Conservation (phyloP, 2,113 vertebrate genomes). For the Cephalopterus ornatus region DNA sequence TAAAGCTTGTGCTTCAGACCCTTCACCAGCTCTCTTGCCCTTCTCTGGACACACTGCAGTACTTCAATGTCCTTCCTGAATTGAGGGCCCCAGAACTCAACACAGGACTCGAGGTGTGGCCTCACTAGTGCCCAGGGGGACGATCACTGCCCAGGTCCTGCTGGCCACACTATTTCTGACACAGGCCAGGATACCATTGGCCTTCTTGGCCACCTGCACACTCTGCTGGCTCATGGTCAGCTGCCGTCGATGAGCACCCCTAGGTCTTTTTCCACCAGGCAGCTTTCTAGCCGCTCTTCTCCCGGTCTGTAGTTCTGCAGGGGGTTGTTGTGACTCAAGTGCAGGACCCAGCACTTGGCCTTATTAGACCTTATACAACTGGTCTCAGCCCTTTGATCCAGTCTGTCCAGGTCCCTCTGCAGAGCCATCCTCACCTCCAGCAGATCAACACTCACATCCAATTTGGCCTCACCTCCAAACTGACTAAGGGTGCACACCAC, state of each 20-base stretch:
- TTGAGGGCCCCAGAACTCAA: neutral
- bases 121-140: rapidly evolving
- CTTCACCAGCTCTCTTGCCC: rapidly evolving
- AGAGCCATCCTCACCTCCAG: neutral
- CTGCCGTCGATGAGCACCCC: rapidly evolving
- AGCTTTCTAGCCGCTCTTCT: neutral
- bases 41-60: neutral
- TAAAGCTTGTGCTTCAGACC: neutral
- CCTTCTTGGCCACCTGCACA: neutral
- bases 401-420: neutral
- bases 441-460: neutral
- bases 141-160: neutral
- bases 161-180: neutral
- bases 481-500: neutral
- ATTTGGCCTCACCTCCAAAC: neutral
- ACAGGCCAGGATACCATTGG: rapidly evolving
- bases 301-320: rapidly evolving
- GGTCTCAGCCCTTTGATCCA: neutral
- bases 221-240: neutral
- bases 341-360: rapidly evolving
- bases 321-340: neutral
- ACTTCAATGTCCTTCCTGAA: too few species aligned
- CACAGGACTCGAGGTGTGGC: rapidly evolving
- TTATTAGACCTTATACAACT: rapidly evolving
- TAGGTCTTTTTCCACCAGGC: neutral